A percentile compares a stretch with the other conserved stretches of the same genome.
Conservation (phyloP, 2,797 vertebrate genomes). For the Sebastes flavidus region DNA sequence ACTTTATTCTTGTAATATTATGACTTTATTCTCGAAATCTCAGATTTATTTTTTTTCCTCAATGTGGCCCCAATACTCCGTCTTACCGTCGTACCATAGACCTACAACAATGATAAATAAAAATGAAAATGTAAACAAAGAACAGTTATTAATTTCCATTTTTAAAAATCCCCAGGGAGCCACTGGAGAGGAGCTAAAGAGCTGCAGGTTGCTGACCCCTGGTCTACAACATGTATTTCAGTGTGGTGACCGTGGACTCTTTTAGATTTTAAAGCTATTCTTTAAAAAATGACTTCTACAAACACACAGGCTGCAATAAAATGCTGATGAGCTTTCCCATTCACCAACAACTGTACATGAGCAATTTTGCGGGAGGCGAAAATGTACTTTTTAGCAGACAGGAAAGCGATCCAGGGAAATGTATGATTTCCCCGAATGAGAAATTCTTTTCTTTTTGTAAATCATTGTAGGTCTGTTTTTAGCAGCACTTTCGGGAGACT, state of each 20-base stretch:
- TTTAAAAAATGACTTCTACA: background rate
- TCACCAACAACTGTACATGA: conserved; percentile 58
- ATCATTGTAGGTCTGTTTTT: conserved; percentile 36
- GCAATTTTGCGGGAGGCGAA: conserved; percentile 30
- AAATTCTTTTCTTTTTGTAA: conserved; percentile 11
- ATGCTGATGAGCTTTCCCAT: conserved; percentile 84
- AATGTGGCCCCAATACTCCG: no score
- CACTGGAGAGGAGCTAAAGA: no score
- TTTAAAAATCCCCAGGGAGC: no score
- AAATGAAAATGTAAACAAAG: no score
- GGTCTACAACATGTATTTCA: background rate
- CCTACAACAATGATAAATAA: no score
- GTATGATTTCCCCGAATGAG: conserved; percentile 31
- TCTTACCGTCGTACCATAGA: no score
- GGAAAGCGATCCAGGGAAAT: conserved; percentile 36
- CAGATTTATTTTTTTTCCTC: no score
- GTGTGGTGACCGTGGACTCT: background rate
- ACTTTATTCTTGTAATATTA: no score
- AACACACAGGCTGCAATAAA: conserved; percentile 73
- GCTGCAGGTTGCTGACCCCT: no score
- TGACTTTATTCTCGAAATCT: no score
- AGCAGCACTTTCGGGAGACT: conserved; percentile 22
- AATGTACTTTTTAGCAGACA: conserved; percentile 37
- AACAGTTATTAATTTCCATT: no score
- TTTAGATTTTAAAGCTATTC: conserved; percentile 1